These are phyloP conservation scores for Sapayoa aenigma DNA, from an alignment of 2,113 vertebrate genomes.

Conservation along the genomic window DNA sequence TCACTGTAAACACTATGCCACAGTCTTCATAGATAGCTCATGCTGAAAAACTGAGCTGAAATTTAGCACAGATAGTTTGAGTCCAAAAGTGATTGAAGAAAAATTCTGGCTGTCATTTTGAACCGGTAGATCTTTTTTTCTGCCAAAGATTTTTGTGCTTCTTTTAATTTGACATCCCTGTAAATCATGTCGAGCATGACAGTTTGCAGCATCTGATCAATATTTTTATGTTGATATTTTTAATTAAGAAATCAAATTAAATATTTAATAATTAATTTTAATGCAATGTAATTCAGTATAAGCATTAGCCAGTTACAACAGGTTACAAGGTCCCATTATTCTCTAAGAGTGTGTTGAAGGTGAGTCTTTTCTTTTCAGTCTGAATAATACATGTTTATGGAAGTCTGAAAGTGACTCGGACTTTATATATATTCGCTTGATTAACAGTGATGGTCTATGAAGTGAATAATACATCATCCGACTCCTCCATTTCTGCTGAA, in stretches of 20 bases:
- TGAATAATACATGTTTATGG: constrained; percentile 59
- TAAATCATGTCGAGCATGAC: background rate
- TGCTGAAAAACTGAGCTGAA: background rate
- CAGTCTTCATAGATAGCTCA: background rate
- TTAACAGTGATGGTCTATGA: constrained; percentile 41
- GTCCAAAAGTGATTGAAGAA: background rate
- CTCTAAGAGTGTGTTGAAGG: background rate
- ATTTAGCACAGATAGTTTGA: background rate
- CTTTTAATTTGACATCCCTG: background rate
- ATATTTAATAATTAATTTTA: background rate
- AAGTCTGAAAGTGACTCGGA: constrained; percentile 55
- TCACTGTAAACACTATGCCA: background rate
- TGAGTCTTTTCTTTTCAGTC: constrained; percentile 13
- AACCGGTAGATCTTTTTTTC: background rate
- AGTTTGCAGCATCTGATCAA: background rate
- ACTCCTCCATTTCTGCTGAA: constrained; percentile 37
- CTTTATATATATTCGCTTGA: constrained; percentile 55
- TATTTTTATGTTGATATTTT: constrained; percentile 18
- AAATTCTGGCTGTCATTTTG: background rate
- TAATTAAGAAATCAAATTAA: constrained; percentile 28
- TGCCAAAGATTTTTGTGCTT: background rate
- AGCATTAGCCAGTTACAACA: background rate
- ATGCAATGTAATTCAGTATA: background rate
- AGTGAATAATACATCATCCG: constrained; percentile 46
- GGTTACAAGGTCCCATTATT: background rate